Percentiles rank a stretch among this genome's conserved stretches.
Conservation (phyloP, 2,113 vertebrate species). For the Rhabdomys dilectus region DNA sequence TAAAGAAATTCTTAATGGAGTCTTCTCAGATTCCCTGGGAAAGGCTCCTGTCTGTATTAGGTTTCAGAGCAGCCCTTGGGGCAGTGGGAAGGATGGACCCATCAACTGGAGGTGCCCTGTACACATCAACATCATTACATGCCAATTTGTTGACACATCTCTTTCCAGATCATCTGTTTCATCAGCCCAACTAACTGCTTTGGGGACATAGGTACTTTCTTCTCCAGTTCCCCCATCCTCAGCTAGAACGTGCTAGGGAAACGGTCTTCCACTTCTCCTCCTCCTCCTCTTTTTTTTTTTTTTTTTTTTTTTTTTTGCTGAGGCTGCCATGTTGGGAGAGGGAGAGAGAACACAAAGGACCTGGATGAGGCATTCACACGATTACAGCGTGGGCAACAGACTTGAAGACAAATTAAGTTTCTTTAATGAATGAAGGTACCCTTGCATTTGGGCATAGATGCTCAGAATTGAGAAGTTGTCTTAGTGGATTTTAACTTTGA, state of each 20-base stretch:
- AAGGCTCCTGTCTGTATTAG: slow-evolving; percentile 94
- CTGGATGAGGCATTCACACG: slow-evolving; percentile 94
- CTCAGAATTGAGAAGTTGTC: too few species aligned
- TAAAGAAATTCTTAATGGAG: slow-evolving; percentile 97
- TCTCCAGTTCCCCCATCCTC: slow-evolving; percentile 89
- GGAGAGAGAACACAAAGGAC: slow-evolving; percentile 91
- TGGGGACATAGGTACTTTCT: slow-evolving; percentile 90
- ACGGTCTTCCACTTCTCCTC: slow-evolving; percentile 96
- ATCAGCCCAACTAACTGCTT: slow-evolving; percentile 97
- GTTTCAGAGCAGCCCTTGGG: slow-evolving; percentile 95
- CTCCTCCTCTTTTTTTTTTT: too few species aligned
- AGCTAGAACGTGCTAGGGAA: slow-evolving; percentile 94
- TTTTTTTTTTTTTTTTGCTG: slow-evolving; percentile 78
- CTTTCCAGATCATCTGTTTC: slow-evolving; percentile 86
- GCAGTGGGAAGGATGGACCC: slow-evolving; percentile 96
- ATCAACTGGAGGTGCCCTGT: slow-evolving; percentile 92
- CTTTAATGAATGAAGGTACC: too few species aligned
- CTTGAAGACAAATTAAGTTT: slow-evolving; percentile 47
- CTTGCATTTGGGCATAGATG: too few species aligned
- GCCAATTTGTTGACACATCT: slow-evolving; percentile 96
- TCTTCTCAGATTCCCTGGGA: slow-evolving; percentile 96
- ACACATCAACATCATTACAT: slow-evolving; percentile 93
- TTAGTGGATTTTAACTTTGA: too few species aligned
- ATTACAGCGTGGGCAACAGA: slow-evolving; percentile 80
- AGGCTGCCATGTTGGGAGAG: slow-evolving; percentile 94